Conservation (phyloP, 2,797 vertebrate genomes). For the Periparus ater region DNA sequence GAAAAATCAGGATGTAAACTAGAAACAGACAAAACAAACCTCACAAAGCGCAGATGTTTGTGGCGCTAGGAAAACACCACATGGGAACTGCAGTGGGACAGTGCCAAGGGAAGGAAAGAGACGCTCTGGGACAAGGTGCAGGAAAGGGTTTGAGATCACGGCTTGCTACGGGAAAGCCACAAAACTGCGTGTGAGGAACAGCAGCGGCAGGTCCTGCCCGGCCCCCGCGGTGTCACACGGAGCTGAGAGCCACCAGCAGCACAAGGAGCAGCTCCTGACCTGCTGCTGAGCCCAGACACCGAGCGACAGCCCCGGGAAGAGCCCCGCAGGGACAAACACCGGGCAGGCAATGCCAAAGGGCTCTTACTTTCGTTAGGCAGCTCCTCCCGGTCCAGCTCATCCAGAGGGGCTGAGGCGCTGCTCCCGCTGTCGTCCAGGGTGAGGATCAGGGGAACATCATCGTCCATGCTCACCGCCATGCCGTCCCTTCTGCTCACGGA, state of each 20-base stretch:
- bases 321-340: fast-evolving
- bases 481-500: background rate
- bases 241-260: background rate
- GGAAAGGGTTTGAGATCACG: background rate
- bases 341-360: background rate
- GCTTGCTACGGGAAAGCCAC: background rate
- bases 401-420: slow-evolving; percentile 73
- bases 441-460: slow-evolving; percentile 94
- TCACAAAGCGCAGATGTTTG: background rate
- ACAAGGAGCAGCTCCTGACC: background rate
- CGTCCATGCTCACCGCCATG: slow-evolving; percentile 81
- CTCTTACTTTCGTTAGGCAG: slow-evolving; percentile 84
- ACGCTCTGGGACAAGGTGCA: fast-evolving
- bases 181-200: fast-evolving
- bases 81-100: background rate
- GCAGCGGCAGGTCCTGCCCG: fast-evolving
- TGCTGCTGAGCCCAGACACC: fast-evolving
- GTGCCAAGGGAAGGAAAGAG: background rate
- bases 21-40: background rate
- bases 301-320: background rate
- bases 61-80: fast-evolving
- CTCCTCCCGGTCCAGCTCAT: slow-evolving; percentile 75
- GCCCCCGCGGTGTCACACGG: fast-evolving
- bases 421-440: slow-evolving; percentile 88
- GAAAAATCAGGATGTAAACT: background rate